These are phyloP conservation scores for Ophioninae sp. DNA, from an alignment of 2,888 invertebrate species.

Conservation along the genomic window DNA sequence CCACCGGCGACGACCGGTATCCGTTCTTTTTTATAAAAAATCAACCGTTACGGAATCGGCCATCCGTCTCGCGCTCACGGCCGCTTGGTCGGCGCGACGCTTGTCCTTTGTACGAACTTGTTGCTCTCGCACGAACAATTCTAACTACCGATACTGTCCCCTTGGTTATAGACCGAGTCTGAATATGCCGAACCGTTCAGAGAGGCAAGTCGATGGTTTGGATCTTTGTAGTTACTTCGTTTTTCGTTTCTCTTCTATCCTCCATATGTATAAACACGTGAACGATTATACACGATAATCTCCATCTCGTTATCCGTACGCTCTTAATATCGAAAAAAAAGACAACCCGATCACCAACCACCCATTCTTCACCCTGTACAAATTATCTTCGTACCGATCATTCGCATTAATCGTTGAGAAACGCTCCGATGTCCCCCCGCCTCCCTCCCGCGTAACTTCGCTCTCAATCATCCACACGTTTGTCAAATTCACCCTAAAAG, in stretches of 20 bases:
- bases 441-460: slow-evolving; percentile 58
- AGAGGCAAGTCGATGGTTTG: slow-evolving; percentile 82
- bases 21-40: no score
- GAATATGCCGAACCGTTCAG: slow-evolving; percentile 82
- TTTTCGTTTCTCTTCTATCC: slow-evolving; percentile 68
- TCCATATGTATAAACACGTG: slow-evolving; percentile 49
- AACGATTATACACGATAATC: slow-evolving; percentile 46
- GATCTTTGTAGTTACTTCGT: slow-evolving; percentile 79
- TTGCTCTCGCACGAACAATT: slow-evolving; percentile 61
- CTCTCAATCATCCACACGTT: slow-evolving; percentile 71
- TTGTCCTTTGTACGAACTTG: no score
- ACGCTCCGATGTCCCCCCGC: no score
- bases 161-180: slow-evolving; percentile 81
- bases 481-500: slow-evolving; percentile 70
- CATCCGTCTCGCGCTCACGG: no score
- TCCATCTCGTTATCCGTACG: slow-evolving; percentile 42
- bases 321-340: slow-evolving; percentile 18
- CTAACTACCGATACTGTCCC: slow-evolving; percentile 79
- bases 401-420: no score
- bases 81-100: no score
- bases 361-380: slow-evolving; percentile 54
- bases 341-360: not conserved
- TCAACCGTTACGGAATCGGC: no score
- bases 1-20: no score
- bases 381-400: slow-evolving; percentile 46